A percentile compares a stretch with the other conserved stretches of the same genome.
These are phyloP conservation scores for Pelusios castaneus DNA, from an alignment of 2,113 vertebrate genomes.

Conservation along the genomic window DNA sequence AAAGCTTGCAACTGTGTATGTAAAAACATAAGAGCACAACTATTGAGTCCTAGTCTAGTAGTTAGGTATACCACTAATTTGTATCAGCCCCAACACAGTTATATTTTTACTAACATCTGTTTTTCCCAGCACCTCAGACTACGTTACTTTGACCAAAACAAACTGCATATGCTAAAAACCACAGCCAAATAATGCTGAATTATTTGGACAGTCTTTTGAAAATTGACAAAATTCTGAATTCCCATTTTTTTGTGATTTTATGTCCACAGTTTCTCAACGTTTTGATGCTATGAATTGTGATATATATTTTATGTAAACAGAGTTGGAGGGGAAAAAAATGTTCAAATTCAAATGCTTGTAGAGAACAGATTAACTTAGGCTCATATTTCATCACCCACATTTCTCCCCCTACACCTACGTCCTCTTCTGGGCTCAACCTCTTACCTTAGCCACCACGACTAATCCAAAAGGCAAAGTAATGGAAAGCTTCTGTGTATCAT, in stretches of 20 bases:
- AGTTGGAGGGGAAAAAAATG: constrained; percentile 48
- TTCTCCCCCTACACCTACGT: constrained; percentile 60
- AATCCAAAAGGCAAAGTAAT: constrained; percentile 45
- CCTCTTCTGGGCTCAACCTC: constrained; percentile 40
- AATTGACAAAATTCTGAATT: constrained; percentile 49
- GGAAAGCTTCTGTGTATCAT: constrained; percentile 27
- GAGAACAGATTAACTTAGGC: constrained; percentile 20
- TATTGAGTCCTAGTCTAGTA: constrained; percentile 23
- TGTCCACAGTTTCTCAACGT: background rate
- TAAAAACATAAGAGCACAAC: background rate
- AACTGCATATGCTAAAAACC: constrained; percentile 27
- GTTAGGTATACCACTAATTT: no score
- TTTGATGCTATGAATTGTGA: constrained; percentile 30
- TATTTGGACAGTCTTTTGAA: constrained; percentile 52
- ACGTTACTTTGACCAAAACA: constrained; percentile 33
- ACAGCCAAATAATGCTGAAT: constrained; percentile 41
- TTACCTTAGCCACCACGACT: constrained; percentile 55
- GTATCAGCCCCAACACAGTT: background rate
- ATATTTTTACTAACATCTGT: constrained; percentile 23
- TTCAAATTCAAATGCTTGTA: constrained; percentile 57
- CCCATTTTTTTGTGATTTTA: constrained; percentile 27
- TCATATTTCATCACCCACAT: constrained; percentile 39
- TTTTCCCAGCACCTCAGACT: constrained; percentile 18
- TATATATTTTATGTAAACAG: constrained; percentile 54
- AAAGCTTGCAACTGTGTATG: background rate